Evolutionary conservation across 2,113 vertebrate species (phyloP).

Genomic region (Macaca fascicularis): DNA sequence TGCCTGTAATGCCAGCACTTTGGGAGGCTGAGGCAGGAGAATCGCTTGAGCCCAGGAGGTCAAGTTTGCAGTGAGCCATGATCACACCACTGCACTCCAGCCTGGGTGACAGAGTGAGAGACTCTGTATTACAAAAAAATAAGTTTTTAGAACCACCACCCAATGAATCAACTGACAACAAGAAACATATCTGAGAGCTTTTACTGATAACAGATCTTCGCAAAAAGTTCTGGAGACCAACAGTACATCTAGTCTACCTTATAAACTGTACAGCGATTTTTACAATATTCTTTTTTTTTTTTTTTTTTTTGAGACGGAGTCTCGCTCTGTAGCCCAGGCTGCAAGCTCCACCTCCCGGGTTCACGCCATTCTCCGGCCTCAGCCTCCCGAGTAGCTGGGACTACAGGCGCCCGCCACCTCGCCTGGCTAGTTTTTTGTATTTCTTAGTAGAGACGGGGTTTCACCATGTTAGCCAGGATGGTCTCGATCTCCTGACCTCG

Average conservation of each 20-base stretch:
- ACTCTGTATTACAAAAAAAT: background rate
- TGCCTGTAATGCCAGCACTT: background rate
- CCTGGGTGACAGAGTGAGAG: background rate
- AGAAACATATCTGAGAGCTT: background rate
- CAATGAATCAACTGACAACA: slow-evolving; percentile 2
- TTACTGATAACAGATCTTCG: background rate
- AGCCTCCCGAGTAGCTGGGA: no score
- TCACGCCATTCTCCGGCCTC: no score
- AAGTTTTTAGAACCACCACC: background rate
- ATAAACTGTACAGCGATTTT: background rate
- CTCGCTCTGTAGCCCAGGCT: no score
- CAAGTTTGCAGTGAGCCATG: background rate
- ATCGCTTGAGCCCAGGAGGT: background rate
- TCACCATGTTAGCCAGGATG: no score
- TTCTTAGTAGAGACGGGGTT: no score
- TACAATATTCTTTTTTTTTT: background rate
- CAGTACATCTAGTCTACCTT: background rate
- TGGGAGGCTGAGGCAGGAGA: background rate
- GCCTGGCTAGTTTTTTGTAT: no score
- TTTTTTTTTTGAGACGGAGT: no score
- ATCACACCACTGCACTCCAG: background rate
- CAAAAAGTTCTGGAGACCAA: background rate
- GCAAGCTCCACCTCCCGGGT: no score
- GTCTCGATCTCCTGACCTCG: no score
- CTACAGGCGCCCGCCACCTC: no score